phyloP scores from a whole-genome alignment of 2,888 invertebrate species.

The Barypeithes pellucidus region DNA sequence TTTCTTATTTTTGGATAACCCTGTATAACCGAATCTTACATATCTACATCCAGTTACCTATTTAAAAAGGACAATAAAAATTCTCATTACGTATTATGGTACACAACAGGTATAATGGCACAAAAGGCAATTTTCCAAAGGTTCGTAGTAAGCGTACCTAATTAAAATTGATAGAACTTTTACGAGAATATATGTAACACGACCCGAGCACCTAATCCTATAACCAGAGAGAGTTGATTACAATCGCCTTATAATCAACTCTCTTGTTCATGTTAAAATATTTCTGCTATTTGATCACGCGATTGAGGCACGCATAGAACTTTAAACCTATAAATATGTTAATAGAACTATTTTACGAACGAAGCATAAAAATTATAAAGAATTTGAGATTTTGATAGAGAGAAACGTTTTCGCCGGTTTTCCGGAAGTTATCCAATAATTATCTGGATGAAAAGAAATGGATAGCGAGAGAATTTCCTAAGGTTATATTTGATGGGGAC shows the following conservation, averaged over 20 bases:
- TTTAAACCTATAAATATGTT: constrained; percentile 26
- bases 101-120: neutral
- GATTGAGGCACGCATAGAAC: constrained; percentile 41
- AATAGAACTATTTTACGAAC: neutral
- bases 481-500: too few relatives aligned
- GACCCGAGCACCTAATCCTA: constrained; percentile 41
- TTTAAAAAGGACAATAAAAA: too few relatives aligned
- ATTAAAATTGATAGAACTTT: constrained; percentile 40
- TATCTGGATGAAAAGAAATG: too few relatives aligned
- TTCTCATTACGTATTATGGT: too few relatives aligned
- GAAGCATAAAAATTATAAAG: constrained; percentile 1
- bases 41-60: too few relatives aligned
- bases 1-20: too few relatives aligned
- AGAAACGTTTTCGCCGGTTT: too few relatives aligned
- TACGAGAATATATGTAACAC: constrained; percentile 37
- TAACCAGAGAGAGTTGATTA: constrained; percentile 50
- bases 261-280: constrained; percentile 52
- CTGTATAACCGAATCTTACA: too few relatives aligned
- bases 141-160: neutral
- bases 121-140: neutral
- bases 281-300: constrained; percentile 45
- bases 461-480: too few relatives aligned
- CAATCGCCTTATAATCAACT: constrained; percentile 52
- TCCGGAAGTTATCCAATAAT: too few relatives aligned
- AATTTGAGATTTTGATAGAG: neutral